Conservation (phyloP, 1,140 invertebrate genomes). For the Liolophura sinensis region DNA sequence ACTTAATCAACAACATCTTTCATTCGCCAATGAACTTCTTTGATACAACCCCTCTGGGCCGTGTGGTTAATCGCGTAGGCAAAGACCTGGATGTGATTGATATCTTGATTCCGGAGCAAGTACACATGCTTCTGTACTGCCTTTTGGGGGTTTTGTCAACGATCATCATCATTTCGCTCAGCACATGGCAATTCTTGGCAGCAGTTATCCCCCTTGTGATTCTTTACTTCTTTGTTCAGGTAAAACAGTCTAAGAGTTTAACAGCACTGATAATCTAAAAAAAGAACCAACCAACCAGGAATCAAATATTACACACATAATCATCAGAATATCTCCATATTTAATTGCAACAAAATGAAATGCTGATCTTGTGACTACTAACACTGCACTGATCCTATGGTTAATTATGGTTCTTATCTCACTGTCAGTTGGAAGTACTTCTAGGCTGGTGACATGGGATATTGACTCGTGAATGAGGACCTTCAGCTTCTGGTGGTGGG, state of each 20-base stretch:
- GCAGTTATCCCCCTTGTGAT: constrained; percentile 84
- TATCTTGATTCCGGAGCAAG: constrained; percentile 29
- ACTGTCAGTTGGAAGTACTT: too few species aligned
- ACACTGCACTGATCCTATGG: too few species aligned
- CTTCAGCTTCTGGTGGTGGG: too few species aligned
- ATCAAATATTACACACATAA: too few species aligned
- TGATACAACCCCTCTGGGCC: constrained; percentile 59
- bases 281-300: too few species aligned
- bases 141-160: constrained; percentile 76
- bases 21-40: constrained; percentile 74
- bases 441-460: too few species aligned
- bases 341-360: too few species aligned
- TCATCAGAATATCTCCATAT: too few species aligned
- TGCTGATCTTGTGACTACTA: too few species aligned
- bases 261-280: too few species aligned
- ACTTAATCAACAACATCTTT: constrained; percentile 62
- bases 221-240: constrained; percentile 83
- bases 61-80: constrained; percentile 73
- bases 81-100: constrained; percentile 62
- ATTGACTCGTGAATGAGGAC: too few species aligned
- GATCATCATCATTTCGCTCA: constrained; percentile 85
- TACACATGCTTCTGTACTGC: constrained; percentile 33
- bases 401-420: too few species aligned
- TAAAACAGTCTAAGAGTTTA: constrained; percentile 26
- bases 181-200: constrained; percentile 82